Conservation (phyloP, 2,113 vertebrate species). For the Mesitornis unicolor region DNA sequence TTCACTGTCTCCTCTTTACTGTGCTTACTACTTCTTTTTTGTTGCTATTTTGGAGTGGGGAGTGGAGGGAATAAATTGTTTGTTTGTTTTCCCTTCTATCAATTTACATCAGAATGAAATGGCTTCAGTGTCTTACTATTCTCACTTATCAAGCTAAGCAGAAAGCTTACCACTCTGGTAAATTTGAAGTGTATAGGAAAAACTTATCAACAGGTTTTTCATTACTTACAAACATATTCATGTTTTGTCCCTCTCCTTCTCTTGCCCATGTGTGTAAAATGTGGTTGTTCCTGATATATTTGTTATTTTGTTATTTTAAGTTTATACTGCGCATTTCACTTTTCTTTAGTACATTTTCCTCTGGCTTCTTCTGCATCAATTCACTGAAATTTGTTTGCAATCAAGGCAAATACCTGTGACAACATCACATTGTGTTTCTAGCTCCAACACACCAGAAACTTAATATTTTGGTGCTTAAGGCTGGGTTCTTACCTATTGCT, state of each 20-base stretch:
- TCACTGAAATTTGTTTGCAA: not conserved
- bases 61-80: not conserved
- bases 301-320: not conserved
- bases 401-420: rapidly evolving
- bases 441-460: not conserved
- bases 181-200: not conserved
- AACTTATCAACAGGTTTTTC: not conserved
- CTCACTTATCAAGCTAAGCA: not conserved
- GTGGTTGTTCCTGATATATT: not conserved
- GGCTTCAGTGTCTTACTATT: not conserved
- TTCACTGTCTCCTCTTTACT: not conserved
- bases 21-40: not conserved
- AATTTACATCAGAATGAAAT: not conserved
- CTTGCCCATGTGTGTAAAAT: not conserved
- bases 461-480: not conserved
- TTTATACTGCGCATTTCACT: not conserved
- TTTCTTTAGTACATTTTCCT: not conserved
- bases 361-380: not conserved
- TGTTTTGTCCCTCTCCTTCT: rapidly evolving
- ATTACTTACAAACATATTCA: not conserved
- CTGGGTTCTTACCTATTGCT: not conserved
- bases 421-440: not conserved
- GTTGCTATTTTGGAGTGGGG: not conserved
- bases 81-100: not conserved
- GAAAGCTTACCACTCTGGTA: rapidly evolving